Percentiles rank a stretch among this genome's conserved stretches.
phyloP scores from a whole-genome alignment of 2,888 invertebrate genomes.

The Imbricaverruca yamaguchii region DNA sequence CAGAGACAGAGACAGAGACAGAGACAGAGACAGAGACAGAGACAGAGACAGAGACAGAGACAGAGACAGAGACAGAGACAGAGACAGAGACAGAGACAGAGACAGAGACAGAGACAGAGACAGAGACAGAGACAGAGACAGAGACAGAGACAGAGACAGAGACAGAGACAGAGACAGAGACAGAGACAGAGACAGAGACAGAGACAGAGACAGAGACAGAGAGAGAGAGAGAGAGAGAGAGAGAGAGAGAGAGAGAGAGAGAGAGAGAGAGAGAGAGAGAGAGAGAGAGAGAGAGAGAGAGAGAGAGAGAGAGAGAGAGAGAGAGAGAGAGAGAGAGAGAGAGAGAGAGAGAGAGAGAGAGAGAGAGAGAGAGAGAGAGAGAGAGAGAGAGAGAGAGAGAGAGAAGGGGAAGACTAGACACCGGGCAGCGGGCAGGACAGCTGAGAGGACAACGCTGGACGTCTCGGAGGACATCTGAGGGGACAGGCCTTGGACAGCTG shows the following conservation, averaged over 20 bases:
- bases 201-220: neutral
- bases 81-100: neutral
- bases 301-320: slow-evolving; percentile 24
- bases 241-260: neutral
- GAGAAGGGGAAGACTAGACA: neutral
- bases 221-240: neutral
- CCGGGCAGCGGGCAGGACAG: too few species aligned
- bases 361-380: slow-evolving; percentile 19
- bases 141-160: neutral
- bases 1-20: neutral
- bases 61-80: neutral
- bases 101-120: slow-evolving; percentile 13
- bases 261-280: neutral
- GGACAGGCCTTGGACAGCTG: too few species aligned
- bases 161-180: neutral
- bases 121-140: neutral
- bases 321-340: slow-evolving; percentile 25
- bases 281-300: slow-evolving; percentile 5
- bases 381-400: slow-evolving; percentile 19
- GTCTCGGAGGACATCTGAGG: too few species aligned
- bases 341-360: slow-evolving; percentile 16
- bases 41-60: neutral
- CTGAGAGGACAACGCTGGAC: too few species aligned
- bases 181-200: neutral
- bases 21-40: neutral